Evolutionary conservation across 2,113 vertebrate species (phyloP).

Genomic region (Formicarius rufipectus): DNA sequence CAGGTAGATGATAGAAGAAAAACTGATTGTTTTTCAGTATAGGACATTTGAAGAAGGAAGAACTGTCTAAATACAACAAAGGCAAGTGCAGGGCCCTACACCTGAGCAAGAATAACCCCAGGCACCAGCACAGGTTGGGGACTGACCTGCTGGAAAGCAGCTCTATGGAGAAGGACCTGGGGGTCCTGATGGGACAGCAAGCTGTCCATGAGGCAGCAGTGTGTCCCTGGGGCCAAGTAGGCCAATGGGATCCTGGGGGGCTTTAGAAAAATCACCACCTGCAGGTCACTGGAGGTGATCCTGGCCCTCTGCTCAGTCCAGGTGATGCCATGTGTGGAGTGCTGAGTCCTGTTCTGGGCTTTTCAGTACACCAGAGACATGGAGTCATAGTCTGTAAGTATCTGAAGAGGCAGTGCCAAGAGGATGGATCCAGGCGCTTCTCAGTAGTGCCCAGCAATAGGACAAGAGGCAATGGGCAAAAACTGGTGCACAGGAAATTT

Average conservation of each 20-base stretch:
- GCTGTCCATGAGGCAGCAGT: neutral
- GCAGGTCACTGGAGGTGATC: fast-evolving
- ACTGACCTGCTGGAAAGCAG: neutral
- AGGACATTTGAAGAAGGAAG: neutral
- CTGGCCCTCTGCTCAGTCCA: neutral
- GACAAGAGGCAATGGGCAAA: neutral
- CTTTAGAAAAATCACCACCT: neutral
- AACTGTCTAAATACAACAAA: neutral
- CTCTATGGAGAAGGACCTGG: neutral
- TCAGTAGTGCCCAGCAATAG: neutral
- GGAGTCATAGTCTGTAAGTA: neutral
- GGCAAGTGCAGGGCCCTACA: neutral
- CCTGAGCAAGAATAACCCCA: neutral
- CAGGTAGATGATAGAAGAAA: fast-evolving
- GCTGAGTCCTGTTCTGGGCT: neutral
- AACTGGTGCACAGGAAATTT: neutral
- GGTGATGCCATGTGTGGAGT: neutral
- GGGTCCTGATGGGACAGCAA: neutral
- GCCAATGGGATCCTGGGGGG: fast-evolving
- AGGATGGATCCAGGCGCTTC: neutral
- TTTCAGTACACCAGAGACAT: fast-evolving
- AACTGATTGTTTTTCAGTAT: neutral
- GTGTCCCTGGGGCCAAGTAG: neutral
- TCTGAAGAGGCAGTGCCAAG: neutral
- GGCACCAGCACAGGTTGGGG: neutral